Base-by-base conservation (phyloP, 2,113 vertebrate genomes). In the Tragulus kanchil region DNA sequence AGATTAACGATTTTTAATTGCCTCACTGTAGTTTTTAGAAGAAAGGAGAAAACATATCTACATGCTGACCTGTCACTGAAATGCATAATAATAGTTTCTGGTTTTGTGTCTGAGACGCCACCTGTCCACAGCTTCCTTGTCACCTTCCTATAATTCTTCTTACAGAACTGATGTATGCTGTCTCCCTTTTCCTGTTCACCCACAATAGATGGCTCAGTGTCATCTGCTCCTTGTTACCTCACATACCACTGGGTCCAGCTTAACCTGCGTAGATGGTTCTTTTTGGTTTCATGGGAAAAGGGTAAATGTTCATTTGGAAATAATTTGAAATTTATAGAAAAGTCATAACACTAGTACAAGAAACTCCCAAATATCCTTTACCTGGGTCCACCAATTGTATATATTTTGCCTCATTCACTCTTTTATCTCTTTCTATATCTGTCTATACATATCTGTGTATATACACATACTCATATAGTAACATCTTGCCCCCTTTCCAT, bases 271-370 rank as follows among this genome's bases (percentile, higher is more conserved):
- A 11, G 71, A 21, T 26, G 31, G 36, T 36, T 36, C 36, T 75
- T 28, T 81, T 92, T 56, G 19, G 36, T 3, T 28, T 56, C 36
- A 52, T 59, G 10, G 59, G 9, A 8, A 17, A 48, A 11, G n/a
- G 48, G 36, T 48, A 86, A n/a, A 45, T 52, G 52, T 84, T 82
- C 79, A 52, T 77, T 79, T 81, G 75, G 58, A 84, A 93, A 67
- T 93, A 48, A 94, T 95, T 95, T 94, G 14, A 89, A 28, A 71
- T 90, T 81, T 59, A 64, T 31, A 86, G 61, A 93, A 83, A 93
- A 89, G 61, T 85, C 85, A 2, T 45, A 75, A 61, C 58, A 78
- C 42, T 21, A 65, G 28, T 28, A 36, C 4, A 56, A 93, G 19
- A 81, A 59, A 86, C 14, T 36, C 42, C 36, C 54, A 64, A 56